Conservation (phyloP, 2,797 vertebrate genomes). For the Thaleichthys pacificus region DNA sequence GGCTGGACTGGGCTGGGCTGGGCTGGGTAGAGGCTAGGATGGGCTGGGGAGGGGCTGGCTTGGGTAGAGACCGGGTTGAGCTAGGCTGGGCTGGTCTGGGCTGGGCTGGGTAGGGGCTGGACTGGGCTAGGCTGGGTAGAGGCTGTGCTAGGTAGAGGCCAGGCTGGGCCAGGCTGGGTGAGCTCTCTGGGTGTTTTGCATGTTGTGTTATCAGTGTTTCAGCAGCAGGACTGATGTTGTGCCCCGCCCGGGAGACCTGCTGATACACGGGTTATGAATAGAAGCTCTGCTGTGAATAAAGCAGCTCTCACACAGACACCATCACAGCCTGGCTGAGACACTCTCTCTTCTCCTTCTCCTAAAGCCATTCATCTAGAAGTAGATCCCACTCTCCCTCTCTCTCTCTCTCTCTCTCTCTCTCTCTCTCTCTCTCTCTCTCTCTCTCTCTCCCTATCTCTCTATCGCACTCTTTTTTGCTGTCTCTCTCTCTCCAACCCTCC, state of each 20-base stretch:
- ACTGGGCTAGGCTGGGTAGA: no score
- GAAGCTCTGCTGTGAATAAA: constrained; percentile 51
- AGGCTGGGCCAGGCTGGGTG: constrained; percentile 27
- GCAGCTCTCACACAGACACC: constrained; percentile 40
- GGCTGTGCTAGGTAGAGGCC: no score
- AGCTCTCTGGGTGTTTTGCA: constrained; percentile 32
- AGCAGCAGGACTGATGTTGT: constrained; percentile 42
- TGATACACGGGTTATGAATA: constrained; percentile 57
- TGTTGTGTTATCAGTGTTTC: constrained; percentile 47
- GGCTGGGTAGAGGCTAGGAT: no score
- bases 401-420: constrained; percentile 12
- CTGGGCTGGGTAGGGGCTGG: no score
- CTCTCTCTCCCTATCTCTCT: constrained; percentile 19
- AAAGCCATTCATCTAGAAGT: no score
- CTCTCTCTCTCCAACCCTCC: constrained; percentile 7
- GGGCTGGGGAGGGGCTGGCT: no score
- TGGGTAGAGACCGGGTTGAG: no score
- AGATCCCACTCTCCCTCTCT: no score
- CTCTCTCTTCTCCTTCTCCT: no score
- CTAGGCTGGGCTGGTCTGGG: no score
- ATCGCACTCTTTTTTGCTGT: constrained; percentile 18
- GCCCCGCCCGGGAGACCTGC: constrained; percentile 22
- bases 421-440: constrained; percentile 21
- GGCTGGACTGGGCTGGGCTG: no score
- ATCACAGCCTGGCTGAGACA: constrained; percentile 47